phyloP scores from a whole-genome alignment of 2,113 vertebrate genomes.

The Poicephalus meyeri region DNA sequence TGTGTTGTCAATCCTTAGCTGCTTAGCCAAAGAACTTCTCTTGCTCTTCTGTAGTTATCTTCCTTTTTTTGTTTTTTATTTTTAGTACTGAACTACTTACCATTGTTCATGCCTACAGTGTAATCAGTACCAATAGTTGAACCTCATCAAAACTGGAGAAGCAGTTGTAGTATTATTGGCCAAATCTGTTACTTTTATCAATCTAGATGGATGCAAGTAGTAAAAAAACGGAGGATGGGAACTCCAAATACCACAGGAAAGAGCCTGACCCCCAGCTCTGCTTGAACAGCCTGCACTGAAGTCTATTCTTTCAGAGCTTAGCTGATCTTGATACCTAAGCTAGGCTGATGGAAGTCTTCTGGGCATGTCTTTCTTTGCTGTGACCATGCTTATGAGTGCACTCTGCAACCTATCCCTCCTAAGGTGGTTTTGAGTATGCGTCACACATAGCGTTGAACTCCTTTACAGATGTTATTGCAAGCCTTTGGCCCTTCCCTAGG shows the following conservation, averaged over 20 bases:
- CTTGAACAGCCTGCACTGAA: not conserved
- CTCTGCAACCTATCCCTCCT: not conserved
- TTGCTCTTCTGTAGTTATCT: not conserved
- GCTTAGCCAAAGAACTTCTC: not conserved
- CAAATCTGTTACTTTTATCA: not conserved
- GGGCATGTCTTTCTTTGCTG: not conserved
- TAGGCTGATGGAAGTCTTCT: not conserved
- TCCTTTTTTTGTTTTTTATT: not conserved
- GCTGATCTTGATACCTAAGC: not conserved
- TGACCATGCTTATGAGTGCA: not conserved
- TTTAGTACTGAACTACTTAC: not conserved
- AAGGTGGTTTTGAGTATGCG: not conserved
- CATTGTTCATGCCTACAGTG: not conserved
- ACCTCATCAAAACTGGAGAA: not conserved
- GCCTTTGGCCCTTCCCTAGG: not conserved
- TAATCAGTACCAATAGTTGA: not conserved
- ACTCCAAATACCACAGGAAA: not conserved
- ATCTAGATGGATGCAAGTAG: not conserved
- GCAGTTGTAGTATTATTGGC: not conserved
- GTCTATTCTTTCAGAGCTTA: not conserved
- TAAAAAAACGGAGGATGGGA: not conserved
- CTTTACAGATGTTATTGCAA: not conserved
- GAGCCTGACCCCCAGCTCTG: not conserved
- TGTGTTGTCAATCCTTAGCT: not conserved
- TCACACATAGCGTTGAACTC: not conserved